These are phyloP conservation scores for Aquatica leii DNA, from an alignment of 2,888 invertebrate genomes.

Conservation along the genomic window DNA sequence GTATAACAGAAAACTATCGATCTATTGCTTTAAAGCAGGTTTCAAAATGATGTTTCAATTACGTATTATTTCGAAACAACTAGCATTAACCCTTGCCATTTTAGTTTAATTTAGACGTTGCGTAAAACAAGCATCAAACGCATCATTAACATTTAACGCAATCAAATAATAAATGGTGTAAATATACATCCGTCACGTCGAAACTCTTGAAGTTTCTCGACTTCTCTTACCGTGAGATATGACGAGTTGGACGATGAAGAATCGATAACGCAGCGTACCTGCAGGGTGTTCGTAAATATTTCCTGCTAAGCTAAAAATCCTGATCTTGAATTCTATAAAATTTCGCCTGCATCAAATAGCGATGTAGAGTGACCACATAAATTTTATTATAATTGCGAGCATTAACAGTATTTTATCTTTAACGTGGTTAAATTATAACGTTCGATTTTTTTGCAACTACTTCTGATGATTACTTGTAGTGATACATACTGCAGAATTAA, in stretches of 20 bases:
- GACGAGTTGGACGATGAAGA: slow-evolving; percentile 8
- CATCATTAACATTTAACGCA: slow-evolving; percentile 39
- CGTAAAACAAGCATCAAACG: slow-evolving; percentile 36
- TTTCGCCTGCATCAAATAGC: neutral
- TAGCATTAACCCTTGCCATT: slow-evolving; percentile 31
- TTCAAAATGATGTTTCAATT: slow-evolving; percentile 25
- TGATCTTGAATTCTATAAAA: neutral
- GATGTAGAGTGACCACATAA: slow-evolving; percentile 15
- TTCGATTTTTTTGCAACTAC: neutral
- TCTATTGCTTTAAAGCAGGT: slow-evolving; percentile 6
- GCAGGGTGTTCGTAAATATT: neutral
- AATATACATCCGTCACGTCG: slow-evolving; percentile 31
- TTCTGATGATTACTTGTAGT: slow-evolving; percentile 19
- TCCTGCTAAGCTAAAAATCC: no score
- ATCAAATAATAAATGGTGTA: slow-evolving; percentile 40
- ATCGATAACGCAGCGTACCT: neutral
- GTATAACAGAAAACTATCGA: neutral
- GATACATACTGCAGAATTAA: slow-evolving; percentile 25
- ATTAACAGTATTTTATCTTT: slow-evolving; percentile 30
- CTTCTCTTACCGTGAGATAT: slow-evolving; percentile 23
- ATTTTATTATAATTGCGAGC: slow-evolving; percentile 23
- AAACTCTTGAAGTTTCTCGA: slow-evolving; percentile 12
- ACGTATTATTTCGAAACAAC: slow-evolving; percentile 14
- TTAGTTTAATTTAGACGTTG: slow-evolving; percentile 41
- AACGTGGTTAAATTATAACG: slow-evolving; percentile 27